Conservation (phyloP, 2,113 vertebrate species). For the Tretioscincus oriximinensis region DNA sequence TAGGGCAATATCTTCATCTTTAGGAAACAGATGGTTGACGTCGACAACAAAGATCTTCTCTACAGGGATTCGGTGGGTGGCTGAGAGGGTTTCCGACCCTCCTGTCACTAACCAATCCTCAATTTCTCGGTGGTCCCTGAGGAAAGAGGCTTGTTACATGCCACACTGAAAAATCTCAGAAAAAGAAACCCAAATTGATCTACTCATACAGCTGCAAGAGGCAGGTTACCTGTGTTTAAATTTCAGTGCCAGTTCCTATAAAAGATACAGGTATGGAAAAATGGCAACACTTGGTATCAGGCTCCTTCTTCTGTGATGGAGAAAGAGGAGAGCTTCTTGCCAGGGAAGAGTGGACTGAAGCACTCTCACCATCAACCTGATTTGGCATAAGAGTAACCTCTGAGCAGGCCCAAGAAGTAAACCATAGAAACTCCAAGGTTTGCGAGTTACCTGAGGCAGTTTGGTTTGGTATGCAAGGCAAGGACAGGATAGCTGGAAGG, state of each 20-base stretch:
- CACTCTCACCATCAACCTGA: no score
- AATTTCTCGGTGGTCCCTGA: conserved; percentile 65
- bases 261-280: background rate
- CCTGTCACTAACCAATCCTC: conserved; percentile 79
- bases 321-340: no score
- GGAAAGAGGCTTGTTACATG: background rate
- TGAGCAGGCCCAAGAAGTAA: no score
- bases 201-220: background rate
- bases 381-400: no score
- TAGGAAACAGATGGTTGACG: conserved; percentile 41
- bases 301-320: no score
- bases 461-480: no score
- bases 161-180: background rate
- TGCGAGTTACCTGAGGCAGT: no score
- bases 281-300: background rate
- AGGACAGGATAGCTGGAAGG: no score
- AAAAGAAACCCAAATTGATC: background rate
- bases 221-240: background rate
- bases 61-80: conserved; percentile 66
- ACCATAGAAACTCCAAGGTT: no score
- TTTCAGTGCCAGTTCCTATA: background rate
- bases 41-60: conserved; percentile 78
- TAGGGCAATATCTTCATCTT: conserved; percentile 84
- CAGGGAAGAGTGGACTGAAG: no score
- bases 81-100: conserved; percentile 64